Conservation (phyloP, 2,888 invertebrate species). For the Athalia cordata region DNA sequence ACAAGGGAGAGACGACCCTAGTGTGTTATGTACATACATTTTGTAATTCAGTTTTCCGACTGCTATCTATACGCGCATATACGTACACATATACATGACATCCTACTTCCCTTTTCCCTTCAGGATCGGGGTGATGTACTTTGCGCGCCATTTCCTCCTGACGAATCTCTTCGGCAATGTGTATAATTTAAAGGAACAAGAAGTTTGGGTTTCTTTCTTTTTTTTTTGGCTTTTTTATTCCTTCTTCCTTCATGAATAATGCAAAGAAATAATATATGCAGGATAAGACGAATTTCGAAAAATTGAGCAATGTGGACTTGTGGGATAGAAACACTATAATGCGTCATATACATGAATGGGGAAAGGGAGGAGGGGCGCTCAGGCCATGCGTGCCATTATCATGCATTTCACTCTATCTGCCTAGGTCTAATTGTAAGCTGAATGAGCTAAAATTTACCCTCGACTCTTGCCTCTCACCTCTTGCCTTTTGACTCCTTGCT, state of each 20-base stretch:
- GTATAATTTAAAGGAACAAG: neutral
- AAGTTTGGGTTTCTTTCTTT: neutral
- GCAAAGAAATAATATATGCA: neutral
- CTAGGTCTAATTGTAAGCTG: neutral
- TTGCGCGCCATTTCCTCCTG: slow-evolving; percentile 19
- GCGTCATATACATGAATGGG: too few species aligned
- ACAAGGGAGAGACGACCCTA: neutral
- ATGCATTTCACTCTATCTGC: neutral
- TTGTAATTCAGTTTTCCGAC: slow-evolving; percentile 7
- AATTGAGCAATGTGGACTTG: neutral
- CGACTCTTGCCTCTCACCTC: slow-evolving; percentile 1
- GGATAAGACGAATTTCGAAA: neutral
- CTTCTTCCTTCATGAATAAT: neutral
- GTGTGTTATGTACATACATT: neutral
- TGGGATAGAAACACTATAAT: too few species aligned
- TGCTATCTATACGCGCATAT: neutral
- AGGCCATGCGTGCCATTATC: neutral
- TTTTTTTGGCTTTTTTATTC: neutral
- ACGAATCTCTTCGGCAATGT: neutral
- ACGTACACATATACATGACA: too few species aligned
- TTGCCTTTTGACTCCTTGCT: slow-evolving; percentile 8
- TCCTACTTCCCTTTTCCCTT: too few species aligned
- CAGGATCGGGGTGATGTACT: neutral
- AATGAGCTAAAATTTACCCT: slow-evolving; percentile 19
- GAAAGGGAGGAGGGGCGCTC: too few species aligned